Evolutionary conservation across 2,113 vertebrate species (phyloP), one percentile per base, ranked within the genome.

Genomic region (Pseudorasbora parva): DNA sequence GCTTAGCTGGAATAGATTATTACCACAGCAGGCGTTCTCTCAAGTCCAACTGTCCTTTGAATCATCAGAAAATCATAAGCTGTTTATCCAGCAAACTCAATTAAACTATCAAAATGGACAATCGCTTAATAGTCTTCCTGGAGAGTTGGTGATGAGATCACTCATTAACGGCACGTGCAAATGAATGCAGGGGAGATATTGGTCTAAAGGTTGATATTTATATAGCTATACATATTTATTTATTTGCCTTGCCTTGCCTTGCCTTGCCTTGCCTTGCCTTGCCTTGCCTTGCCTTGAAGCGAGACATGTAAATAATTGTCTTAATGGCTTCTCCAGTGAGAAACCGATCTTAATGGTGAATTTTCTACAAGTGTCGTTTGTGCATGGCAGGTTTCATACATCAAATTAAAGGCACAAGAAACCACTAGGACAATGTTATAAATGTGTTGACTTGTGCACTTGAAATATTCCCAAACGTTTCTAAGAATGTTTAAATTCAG

Each of bases 61-160:
- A 77, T 77, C 64, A 68, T 19, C 14, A 11, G 54, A 11, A 54
- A 75, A 71, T 79, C 69, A 85, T 80, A 45, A 82, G 45, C 56
- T 71, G 75, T 87, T 87, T 87, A 85, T 82, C 71, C 23, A 84
- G 75, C 30, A 59, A 82, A 87, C 79, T 82, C 80, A 68, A 85
- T 85, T 87, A 83, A 69, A 85, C 64, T 51, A 59, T 81, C 75
- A 74, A 51, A 85, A 82, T 30, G 23, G 37, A 82, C 30, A 76
- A 79, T 80, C 66, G 21, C 59, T 57, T 51, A 81, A 75, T 62
- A 47, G 73, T 21, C 14, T 10, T 49, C 75, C 57, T 33, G 73
- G n/a, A 80, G 66, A 83, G 56, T 68, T 47, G 15, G 56, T 83
- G 78, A 85, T 59, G 47, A 75, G 74, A 68, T 85, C 73, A 49